phyloP scores from a whole-genome alignment of 2,888 invertebrate genomes.

The Lycophotia porphyrea region DNA sequence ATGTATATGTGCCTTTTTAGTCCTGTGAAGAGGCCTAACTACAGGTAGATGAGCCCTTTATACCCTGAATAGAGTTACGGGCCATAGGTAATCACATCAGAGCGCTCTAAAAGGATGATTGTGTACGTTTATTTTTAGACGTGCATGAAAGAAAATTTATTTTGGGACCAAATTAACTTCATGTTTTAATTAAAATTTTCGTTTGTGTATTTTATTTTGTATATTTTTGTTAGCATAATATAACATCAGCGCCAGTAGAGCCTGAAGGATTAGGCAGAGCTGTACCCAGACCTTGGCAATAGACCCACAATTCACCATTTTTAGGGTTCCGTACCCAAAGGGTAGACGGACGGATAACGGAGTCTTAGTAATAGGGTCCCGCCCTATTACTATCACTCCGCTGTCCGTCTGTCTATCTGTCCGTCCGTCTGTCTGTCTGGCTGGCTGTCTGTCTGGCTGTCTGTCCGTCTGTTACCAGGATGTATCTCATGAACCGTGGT shows the following conservation, averaged over 20 bases:
- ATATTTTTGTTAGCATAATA: neutral
- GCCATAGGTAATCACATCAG: conserved; percentile 1
- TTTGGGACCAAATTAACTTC: neutral
- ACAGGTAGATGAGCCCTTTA: neutral
- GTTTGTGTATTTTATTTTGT: neutral
- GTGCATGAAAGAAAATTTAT: conserved; percentile 9
- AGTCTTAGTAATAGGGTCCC: too few relatives aligned
- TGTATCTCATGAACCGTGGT: too few relatives aligned
- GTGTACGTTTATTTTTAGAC: conserved; percentile 8
- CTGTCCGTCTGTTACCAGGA: too few relatives aligned
- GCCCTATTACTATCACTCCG: too few relatives aligned
- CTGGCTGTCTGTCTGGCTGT: too few relatives aligned
- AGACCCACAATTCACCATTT: neutral
- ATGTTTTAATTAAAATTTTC: neutral
- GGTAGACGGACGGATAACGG: too few relatives aligned
- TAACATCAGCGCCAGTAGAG: neutral
- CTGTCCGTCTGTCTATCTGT: too few relatives aligned
- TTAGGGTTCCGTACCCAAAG: too few relatives aligned
- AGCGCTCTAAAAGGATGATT: neutral
- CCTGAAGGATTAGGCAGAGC: neutral
- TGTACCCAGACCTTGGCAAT: neutral
- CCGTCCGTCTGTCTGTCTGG: too few relatives aligned
- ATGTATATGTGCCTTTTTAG: neutral
- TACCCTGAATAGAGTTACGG: neutral
- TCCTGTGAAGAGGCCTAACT: conserved; percentile 20